Base-by-base conservation (phyloP, 2,797 vertebrate species). In the Catostomus latipinnis region DNA sequence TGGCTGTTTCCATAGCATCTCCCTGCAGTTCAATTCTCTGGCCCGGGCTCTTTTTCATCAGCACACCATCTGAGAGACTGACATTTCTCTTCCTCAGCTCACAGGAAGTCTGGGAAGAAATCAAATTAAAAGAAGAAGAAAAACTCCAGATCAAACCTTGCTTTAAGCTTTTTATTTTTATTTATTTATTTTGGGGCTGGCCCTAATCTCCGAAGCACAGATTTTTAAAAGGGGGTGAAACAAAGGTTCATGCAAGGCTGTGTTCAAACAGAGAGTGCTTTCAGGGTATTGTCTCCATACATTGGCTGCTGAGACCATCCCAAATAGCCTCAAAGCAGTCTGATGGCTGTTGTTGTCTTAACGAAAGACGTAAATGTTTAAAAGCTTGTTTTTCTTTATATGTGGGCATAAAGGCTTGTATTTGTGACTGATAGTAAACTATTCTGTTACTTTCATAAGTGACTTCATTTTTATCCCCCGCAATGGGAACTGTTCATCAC, bases 1-100 rank as follows among this genome's bases (percentile, higher is more conserved):
- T 94, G 95, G 96, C 95, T 96, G 93, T 96, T 97, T 97, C 94
- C 95, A 96, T 94, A 94, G 93, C 94, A 95, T 94, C 90, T 91
- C 88, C 88, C 90, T 90, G 90, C 87, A 88, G 84, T 92, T 95
- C 94, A 93, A 93, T 94, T 91, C 89, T 94, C 89, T 93, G 91
- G 92, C 92, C 90, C 85, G 57, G 88, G 88, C 89, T 87, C 76
- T 86, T 93, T 92, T 94, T 91, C 92, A 95, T 94, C 94, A 96
- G 91, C 91, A 89, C 80, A 71, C 92, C 94, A 93, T 96, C 94
- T 95, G 76, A 93, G 93, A 97, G 95, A 96, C 93, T 96, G 95
- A 96, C 94, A 87, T 92, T 90, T 95, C 91, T 95, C 93, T 94
- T 93, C 90, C 89, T 92, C 93, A 93, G 92, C 90, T 90, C 91